A percentile compares a stretch with the other conserved stretches of the same genome.
These are phyloP conservation scores for Netelia virgata DNA, from an alignment of 2,888 invertebrate species.

Conservation along the genomic window DNA sequence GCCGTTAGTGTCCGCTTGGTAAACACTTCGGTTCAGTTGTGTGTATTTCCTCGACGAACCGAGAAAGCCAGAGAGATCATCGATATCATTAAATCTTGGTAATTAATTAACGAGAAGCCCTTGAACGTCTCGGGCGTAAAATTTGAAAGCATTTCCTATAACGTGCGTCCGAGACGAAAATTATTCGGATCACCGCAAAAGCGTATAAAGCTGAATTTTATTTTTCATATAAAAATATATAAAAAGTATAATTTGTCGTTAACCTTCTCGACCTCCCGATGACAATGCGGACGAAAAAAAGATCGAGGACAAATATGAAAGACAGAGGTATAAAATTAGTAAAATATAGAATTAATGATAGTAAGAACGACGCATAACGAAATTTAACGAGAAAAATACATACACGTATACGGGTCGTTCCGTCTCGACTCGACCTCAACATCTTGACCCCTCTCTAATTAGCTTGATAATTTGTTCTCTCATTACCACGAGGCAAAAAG, in stretches of 20 bases:
- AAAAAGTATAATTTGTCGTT: too few species aligned
- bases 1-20: neutral
- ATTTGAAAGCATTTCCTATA: neutral
- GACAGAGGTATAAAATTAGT: neutral
- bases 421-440: too few species aligned
- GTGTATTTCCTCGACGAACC: conserved; percentile 6
- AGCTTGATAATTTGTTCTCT: too few species aligned
- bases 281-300: neutral
- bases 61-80: neutral
- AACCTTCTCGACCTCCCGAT: neutral
- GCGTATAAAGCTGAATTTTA: neutral
- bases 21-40: neutral
- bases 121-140: neutral
- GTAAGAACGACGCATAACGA: neutral
- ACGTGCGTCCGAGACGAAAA: neutral
- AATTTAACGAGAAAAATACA: neutral
- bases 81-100: neutral
- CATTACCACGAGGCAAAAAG: too few species aligned
- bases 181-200: neutral
- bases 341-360: neutral
- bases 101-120: conserved; percentile 9
- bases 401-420: neutral
- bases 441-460: too few species aligned
- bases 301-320: neutral
- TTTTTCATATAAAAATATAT: too few species aligned